These are phyloP conservation scores for Drosophila quinaria DNA, from an alignment of 2,888 invertebrate genomes.

Conservation along the genomic window DNA sequence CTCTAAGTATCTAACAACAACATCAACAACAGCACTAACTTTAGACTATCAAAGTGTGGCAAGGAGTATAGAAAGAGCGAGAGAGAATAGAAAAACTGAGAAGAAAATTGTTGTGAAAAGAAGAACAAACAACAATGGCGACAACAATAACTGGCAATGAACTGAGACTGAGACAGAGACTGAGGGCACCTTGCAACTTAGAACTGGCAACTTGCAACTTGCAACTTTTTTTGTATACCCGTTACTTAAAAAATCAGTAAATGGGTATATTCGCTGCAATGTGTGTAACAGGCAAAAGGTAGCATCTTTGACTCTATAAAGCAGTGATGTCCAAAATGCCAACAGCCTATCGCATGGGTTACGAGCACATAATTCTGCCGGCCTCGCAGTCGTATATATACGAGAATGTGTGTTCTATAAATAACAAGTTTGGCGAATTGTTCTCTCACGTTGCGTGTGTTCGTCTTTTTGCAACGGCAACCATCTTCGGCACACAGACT, in stretches of 20 bases:
- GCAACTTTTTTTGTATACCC: conserved; percentile 61
- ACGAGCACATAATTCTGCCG: too few relatives aligned
- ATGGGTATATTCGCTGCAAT: too few relatives aligned
- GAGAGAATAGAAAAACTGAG: background rate
- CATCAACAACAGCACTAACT: conserved; percentile 14
- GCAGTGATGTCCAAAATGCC: too few relatives aligned
- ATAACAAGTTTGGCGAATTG: too few relatives aligned
- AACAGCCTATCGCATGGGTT: too few relatives aligned
- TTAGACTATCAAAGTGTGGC: conserved; percentile 38
- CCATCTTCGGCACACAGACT: too few relatives aligned
- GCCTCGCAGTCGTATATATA: conserved; percentile 39
- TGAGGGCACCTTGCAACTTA: conserved; percentile 33
- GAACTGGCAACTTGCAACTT: conserved; percentile 43
- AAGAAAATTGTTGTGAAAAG: conserved; percentile 14
- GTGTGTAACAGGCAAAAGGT: too few relatives aligned
- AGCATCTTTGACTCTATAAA: too few relatives aligned
- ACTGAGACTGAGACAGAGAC: conserved; percentile 16
- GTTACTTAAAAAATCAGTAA: too few relatives aligned
- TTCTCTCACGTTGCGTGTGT: too few relatives aligned
- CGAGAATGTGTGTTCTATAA: too few relatives aligned
- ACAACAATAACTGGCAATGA: conserved; percentile 59
- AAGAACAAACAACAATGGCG: conserved; percentile 27
- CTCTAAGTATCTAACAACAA: conserved; percentile 38
- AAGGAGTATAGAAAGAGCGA: background rate
- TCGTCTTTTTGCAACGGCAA: too few relatives aligned